phyloP scores from a whole-genome alignment of 2,888 invertebrate species.

The Frankliniella fusca region DNA sequence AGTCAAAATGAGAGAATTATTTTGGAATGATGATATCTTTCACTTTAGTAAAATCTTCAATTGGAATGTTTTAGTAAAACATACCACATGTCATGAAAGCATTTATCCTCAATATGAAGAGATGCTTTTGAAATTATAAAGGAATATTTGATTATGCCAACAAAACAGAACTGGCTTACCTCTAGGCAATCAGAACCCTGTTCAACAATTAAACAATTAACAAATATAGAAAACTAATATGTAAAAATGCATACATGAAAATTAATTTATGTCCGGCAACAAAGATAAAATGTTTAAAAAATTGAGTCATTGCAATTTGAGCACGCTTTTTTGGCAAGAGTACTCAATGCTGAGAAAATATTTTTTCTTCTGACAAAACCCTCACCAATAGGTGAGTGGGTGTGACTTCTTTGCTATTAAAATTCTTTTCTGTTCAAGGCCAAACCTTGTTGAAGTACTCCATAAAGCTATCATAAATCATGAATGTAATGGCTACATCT shows the following conservation, averaged over 20 bases:
- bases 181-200: background rate
- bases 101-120: background rate
- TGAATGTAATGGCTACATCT: slow-evolving; percentile 98
- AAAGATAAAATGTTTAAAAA: too few relatives aligned
- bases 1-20: background rate
- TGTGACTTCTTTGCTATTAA: slow-evolving; percentile 29
- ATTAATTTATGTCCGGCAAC: too few relatives aligned
- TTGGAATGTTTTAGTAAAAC: background rate
- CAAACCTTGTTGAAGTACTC: slow-evolving; percentile 90
- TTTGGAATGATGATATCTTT: too few relatives aligned
- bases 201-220: background rate
- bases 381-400: background rate
- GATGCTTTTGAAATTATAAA: background rate
- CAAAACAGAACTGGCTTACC: background rate
- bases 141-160: background rate
- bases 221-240: too few relatives aligned
- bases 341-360: too few relatives aligned
- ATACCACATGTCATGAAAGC: background rate
- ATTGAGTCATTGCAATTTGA: too few relatives aligned
- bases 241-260: too few relatives aligned
- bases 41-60: background rate
- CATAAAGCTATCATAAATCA: slow-evolving; percentile 99
- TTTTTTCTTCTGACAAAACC: too few relatives aligned
- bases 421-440: slow-evolving; percentile 47
- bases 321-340: too few relatives aligned